A percentile compares a stretch with the other conserved stretches of the same genome.
These are phyloP conservation scores for Pocillopora meandrina DNA, from an alignment of 92 coral and sea anemone species.

Conservation along the genomic window DNA sequence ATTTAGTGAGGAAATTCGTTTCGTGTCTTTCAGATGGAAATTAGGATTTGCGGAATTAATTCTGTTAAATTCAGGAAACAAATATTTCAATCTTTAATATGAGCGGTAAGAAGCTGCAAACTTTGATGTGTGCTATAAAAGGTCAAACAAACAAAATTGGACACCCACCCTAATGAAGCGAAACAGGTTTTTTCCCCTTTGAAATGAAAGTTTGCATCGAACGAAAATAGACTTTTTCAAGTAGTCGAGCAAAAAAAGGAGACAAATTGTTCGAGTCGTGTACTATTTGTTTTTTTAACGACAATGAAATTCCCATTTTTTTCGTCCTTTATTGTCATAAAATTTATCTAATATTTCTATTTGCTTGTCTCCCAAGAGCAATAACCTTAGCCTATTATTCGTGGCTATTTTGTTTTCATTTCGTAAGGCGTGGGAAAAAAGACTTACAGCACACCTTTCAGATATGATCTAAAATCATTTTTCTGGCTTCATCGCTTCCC, in stretches of 20 bases:
- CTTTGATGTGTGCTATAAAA: background rate
- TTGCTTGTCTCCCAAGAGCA: background rate
- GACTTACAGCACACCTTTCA: slow-evolving; percentile 8
- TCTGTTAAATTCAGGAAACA: background rate
- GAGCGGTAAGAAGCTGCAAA: background rate
- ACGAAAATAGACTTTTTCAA: background rate
- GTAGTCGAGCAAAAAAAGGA: background rate
- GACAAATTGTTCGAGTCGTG: background rate
- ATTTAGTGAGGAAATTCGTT: slow-evolving; percentile 7
- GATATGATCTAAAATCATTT: background rate
- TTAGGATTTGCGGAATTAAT: slow-evolving; percentile 25
- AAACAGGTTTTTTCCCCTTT: background rate
- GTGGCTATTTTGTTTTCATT: background rate
- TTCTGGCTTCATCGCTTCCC: background rate
- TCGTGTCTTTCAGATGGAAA: slow-evolving; percentile 20
- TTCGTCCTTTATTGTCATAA: background rate
- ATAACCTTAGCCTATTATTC: background rate
- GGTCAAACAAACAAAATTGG: background rate
- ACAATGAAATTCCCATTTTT: background rate
- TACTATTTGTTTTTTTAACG: background rate
- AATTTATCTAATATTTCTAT: background rate
- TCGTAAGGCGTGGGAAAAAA: background rate
- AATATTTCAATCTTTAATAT: background rate
- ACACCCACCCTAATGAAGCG: background rate
- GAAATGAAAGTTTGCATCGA: background rate